A percentile compares a stretch with the other conserved stretches of the same genome.
phyloP scores from a whole-genome alignment of 2,113 vertebrate genomes.

The Colistium nudipinnis region DNA sequence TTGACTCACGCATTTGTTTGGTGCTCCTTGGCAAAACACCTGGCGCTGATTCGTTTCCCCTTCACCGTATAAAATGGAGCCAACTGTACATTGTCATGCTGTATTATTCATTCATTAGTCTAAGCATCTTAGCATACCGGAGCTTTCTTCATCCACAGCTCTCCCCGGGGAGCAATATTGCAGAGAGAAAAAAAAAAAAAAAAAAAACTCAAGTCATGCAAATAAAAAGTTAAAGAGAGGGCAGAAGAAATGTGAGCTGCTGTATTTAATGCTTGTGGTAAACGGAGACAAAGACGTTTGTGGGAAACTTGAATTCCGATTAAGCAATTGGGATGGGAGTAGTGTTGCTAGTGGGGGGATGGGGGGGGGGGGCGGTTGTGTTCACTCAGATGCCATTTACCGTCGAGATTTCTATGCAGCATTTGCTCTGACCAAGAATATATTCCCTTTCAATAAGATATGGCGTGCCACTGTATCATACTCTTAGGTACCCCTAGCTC shows the following conservation, averaged over 20 bases:
- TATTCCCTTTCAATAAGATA: constrained; percentile 68
- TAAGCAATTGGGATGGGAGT: constrained; percentile 61
- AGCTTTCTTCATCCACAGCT: constrained; percentile 29
- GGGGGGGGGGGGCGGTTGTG: constrained; percentile 38
- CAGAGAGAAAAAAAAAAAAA: constrained; percentile 40
- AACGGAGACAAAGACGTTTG: constrained; percentile 63
- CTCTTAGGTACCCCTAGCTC: constrained; percentile 58
- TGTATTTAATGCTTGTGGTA: constrained; percentile 67
- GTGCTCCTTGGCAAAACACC: constrained; percentile 60
- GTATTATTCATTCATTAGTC: constrained; percentile 58
- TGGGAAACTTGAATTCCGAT: constrained; percentile 70
- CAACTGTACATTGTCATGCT: constrained; percentile 21
- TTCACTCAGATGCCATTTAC: constrained; percentile 54
- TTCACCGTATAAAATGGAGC: constrained; percentile 62
- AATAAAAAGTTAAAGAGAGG: constrained; percentile 66
- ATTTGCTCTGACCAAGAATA: constrained; percentile 55
- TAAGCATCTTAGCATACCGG: constrained; percentile 32
- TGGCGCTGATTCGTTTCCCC: constrained; percentile 55
- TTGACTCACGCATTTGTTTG: constrained; percentile 54
- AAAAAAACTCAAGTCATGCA: constrained; percentile 48
- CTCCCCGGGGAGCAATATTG: constrained; percentile 50
- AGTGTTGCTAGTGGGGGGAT: constrained; percentile 34
- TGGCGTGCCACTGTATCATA: constrained; percentile 63
- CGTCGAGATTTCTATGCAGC: constrained; percentile 40
- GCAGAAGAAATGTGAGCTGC: constrained; percentile 63